Percentiles rank a stretch among this genome's conserved stretches.
Conservation (phyloP, 2,797 vertebrate species). For the Ctenopoma kingsleyae region DNA sequence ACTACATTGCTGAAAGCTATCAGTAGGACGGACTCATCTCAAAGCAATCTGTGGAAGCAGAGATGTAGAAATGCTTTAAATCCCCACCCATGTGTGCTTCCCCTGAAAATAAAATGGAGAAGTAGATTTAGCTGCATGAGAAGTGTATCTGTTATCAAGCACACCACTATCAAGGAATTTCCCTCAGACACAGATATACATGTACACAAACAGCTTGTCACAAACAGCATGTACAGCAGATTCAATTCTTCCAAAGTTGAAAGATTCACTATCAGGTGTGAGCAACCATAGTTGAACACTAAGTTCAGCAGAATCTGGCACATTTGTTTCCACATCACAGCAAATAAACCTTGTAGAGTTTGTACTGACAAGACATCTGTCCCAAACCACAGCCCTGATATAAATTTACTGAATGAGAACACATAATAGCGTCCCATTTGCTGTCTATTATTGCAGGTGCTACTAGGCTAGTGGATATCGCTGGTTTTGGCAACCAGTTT, state of each 20-base stretch:
- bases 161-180: neutral
- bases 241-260: neutral
- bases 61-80: constrained; percentile 4
- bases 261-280: neutral
- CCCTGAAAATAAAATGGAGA: neutral
- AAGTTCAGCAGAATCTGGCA: neutral
- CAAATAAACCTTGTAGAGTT: neutral
- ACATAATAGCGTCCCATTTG: neutral
- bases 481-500: neutral
- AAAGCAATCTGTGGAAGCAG: constrained; percentile 4
- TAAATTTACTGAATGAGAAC: constrained; percentile 1
- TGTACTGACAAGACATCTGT: neutral
- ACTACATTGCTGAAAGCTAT: neutral
- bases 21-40: constrained; percentile 14
- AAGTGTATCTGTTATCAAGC: neutral
- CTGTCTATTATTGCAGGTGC: neutral
- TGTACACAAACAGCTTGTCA: neutral
- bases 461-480: neutral
- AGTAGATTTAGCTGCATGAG: neutral
- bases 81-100: neutral
- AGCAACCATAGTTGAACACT: constrained; percentile 1
- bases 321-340: constrained; percentile 5
- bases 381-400: neutral
- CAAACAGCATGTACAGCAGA: neutral
- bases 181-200: neutral